Base-by-base conservation (phyloP, 2,797 vertebrate species). In the Acropternis orthonyx region DNA sequence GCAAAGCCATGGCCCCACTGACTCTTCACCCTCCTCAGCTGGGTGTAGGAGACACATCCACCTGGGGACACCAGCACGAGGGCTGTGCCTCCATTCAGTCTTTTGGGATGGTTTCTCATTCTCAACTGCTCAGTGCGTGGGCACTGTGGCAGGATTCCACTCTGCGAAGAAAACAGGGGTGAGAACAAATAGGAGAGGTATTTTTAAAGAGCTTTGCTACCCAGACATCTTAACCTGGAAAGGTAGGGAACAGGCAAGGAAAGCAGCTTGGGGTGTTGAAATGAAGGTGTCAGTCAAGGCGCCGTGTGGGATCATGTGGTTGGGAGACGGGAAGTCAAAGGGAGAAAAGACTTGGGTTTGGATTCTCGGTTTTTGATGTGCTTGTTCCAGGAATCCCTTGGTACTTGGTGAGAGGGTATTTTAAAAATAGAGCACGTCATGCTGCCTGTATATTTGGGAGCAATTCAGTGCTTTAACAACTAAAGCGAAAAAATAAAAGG, bases 121-220 rank as follows among this genome's bases (percentile, higher is more conserved):
- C 56, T 54, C n/a, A 69, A 2, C 37, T 3, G 3, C 54, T 80
- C 41, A 10, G 26, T 0, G 1, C 0, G 0, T 46, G 30, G 72
- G 85, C 87, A 58, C 16, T 43, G 36, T 39, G 81, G 52, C 30
- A 46, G 32, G 61, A 63, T 87, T 43, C 77, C 14, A 3, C n/a
- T 87, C 49, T 36, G 58, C 36, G 46, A 67, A 72, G 37, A 72
- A 88, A 72, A 46, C 1, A 65, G 28, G 19, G 5, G 10, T 44
- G 37, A 88, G 55, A 62, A 86, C n/a, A 26, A 87, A 83, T 10
- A 89, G 37, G 5, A 88, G 21, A 2, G 17, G 10, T 52, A 10
- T 16, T 85, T 85, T 75, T 10, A 39, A 61, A 62, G 4, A 48
- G 39, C 6, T 93, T 85, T 81, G 28, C 56, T 90, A 67, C 27